Conservation (phyloP, 37 sponge, comb jelly and placozoan genomes). For the Halisarca cf. caerulea region DNA sequence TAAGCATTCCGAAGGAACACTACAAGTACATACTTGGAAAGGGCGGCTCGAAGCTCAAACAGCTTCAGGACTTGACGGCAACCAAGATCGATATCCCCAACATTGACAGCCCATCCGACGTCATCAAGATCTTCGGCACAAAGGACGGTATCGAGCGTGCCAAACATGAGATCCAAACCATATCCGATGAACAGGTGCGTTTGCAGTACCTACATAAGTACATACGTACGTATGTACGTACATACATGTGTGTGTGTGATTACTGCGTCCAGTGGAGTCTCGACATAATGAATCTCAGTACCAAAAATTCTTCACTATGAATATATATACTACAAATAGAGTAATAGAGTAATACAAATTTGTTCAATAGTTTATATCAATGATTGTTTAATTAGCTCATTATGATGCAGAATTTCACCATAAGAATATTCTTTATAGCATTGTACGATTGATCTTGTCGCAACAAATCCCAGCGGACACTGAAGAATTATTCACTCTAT, state of each 20-base stretch:
- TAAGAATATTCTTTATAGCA: neutral
- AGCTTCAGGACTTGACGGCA: constrained; percentile 67
- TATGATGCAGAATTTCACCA: neutral
- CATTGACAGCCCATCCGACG: constrained; percentile 62
- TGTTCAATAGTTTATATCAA: too few relatives aligned
- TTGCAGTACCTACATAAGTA: neutral
- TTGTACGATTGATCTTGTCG: too few relatives aligned
- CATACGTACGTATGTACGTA: neutral
- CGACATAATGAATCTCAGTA: neutral
- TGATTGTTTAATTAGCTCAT: neutral
- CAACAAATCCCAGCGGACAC: too few relatives aligned
- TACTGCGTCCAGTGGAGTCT: too few relatives aligned
- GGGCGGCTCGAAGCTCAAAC: constrained; percentile 63
- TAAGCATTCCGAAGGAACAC: constrained; percentile 87
- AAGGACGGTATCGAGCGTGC: constrained; percentile 91
- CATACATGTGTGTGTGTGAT: neutral
- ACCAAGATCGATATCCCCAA: constrained; percentile 80
- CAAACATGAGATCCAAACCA: constrained; percentile 69
- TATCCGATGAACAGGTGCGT: constrained; percentile 89
- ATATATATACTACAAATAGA: too few relatives aligned
- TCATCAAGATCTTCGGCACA: constrained; percentile 84
- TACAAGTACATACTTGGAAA: constrained; percentile 76
- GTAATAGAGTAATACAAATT: too few relatives aligned
- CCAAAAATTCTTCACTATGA: too few relatives aligned
- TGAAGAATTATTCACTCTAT: too few relatives aligned